These are phyloP conservation scores for Arvicanthis niloticus DNA, from an alignment of 2,113 vertebrate species.

Conservation along the genomic window DNA sequence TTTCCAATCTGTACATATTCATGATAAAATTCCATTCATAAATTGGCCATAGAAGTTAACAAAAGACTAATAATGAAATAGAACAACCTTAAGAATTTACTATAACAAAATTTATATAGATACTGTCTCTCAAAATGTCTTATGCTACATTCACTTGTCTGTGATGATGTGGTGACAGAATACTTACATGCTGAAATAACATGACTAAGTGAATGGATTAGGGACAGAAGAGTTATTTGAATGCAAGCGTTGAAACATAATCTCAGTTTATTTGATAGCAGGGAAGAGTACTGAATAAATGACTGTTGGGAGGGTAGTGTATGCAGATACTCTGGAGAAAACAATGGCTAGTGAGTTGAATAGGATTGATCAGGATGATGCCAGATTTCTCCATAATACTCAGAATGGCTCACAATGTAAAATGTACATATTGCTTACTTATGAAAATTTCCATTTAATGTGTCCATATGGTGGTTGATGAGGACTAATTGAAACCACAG, in stretches of 20 bases:
- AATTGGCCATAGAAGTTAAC: neutral
- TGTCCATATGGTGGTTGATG: neutral
- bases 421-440: neutral
- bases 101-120: neutral
- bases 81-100: neutral
- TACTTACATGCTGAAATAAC: neutral
- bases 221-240: neutral
- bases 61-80: neutral
- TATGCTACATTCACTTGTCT: neutral
- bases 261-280: neutral
- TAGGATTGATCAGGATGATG: too few relatives aligned
- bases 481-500: neutral
- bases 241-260: neutral
- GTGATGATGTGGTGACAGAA: neutral
- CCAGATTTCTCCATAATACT: neutral
- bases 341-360: neutral
- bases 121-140: neutral
- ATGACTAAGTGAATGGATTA: neutral
- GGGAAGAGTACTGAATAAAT: neutral
- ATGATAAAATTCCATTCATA: neutral
- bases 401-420: neutral
- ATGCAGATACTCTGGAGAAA: neutral
- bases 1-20: neutral
- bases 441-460: neutral
- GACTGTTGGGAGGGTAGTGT: neutral